Percentiles rank a stretch among this genome's conserved stretches.
phyloP scores from a whole-genome alignment of 23 tunicate species.

The Aplidium turbinatum region DNA sequence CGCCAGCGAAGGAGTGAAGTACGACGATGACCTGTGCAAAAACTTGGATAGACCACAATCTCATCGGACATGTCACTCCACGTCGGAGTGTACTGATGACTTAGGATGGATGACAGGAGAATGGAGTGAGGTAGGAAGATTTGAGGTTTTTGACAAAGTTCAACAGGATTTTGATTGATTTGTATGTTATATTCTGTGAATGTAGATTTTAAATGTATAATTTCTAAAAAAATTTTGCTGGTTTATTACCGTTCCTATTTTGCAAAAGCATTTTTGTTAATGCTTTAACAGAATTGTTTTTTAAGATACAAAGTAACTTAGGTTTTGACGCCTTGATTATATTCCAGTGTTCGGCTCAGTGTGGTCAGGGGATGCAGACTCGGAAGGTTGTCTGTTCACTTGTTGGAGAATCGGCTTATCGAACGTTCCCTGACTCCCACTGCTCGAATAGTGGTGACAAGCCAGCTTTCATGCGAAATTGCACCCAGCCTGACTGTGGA shows the following conservation, averaged over 20 bases:
- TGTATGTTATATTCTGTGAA: too few species aligned
- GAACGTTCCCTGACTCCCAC: conserved; percentile 37
- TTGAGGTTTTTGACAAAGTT: too few species aligned
- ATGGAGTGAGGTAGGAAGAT: conserved; percentile 64
- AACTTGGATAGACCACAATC: conserved; percentile 9
- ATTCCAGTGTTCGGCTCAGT: conserved; percentile 38
- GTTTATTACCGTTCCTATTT: too few species aligned
- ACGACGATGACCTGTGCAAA: conserved; percentile 18
- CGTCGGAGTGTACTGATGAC: conserved; percentile 23
- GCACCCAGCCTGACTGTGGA: conserved; percentile 21
- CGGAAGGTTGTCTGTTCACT: conserved; percentile 58
- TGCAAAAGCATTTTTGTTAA: too few species aligned
- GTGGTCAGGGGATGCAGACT: conserved; percentile 58
- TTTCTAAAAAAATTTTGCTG: too few species aligned
- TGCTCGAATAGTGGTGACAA: conserved; percentile 28
- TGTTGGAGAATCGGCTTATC: conserved; percentile 4
- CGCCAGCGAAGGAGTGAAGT: conserved; percentile 14
- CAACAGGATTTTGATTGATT: too few species aligned
- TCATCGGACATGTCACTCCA: conserved; percentile 22
- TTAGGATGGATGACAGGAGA: conserved; percentile 46
- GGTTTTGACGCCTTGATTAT: too few species aligned
- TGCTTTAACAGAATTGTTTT: too few species aligned
- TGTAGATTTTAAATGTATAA: too few species aligned
- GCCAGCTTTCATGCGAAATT: conserved; percentile 30
- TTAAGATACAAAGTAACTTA: too few species aligned